A percentile compares a stretch with the other conserved stretches of the same genome.
phyloP scores from a whole-genome alignment of 2,113 vertebrate species.

The Alectura lathami region DNA sequence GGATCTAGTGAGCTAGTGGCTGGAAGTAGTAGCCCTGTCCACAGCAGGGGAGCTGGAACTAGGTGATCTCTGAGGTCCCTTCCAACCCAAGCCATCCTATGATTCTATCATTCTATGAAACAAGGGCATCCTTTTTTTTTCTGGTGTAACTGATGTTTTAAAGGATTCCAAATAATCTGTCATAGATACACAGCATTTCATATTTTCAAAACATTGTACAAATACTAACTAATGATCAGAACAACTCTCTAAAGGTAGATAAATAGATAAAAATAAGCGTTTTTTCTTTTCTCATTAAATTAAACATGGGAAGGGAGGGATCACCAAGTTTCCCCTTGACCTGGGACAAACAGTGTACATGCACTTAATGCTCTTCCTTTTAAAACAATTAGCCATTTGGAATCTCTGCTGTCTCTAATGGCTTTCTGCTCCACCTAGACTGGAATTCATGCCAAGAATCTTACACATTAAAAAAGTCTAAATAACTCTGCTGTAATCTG shows the following conservation, averaged over 20 bases:
- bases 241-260: neutral
- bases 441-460: conserved; percentile 16
- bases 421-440: neutral
- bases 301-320: conserved; percentile 1
- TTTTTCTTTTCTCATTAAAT: neutral
- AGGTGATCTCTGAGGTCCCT: too few species aligned
- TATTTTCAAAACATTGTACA: neutral
- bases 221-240: neutral
- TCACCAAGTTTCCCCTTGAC: neutral
- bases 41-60: too few species aligned
- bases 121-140: too few species aligned
- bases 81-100: too few species aligned
- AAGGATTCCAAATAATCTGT: neutral
- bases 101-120: too few species aligned
- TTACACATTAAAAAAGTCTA: neutral
- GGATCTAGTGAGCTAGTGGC: too few species aligned
- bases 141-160: neutral
- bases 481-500: neutral
- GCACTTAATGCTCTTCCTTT: conserved; percentile 11
- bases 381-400: conserved; percentile 12
- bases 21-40: too few species aligned
- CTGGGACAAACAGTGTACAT: neutral
- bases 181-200: neutral
- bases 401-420: neutral
- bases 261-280: neutral